Conservation (phyloP, 1,140 invertebrate species). For the Pararge aegeria region DNA sequence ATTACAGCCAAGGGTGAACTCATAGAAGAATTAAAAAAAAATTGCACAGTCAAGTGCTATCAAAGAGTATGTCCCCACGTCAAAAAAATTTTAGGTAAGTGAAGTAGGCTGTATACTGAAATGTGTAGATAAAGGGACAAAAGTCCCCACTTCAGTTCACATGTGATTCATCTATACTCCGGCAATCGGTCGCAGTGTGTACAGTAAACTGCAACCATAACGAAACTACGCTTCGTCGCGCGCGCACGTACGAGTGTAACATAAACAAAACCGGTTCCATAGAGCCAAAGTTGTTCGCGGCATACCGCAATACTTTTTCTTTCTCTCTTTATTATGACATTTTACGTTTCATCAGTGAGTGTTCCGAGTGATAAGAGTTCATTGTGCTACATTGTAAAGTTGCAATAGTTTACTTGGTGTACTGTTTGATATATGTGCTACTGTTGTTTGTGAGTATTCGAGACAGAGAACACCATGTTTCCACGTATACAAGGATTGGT, state of each 20-base stretch:
- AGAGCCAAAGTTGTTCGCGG: constrained; percentile 9
- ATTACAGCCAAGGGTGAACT: too few relatives aligned
- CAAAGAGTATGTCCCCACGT: too few relatives aligned
- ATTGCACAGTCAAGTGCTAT: too few relatives aligned
- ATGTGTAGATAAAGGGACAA: constrained; percentile 39
- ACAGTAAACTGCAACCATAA: constrained; percentile 34
- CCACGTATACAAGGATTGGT: constrained; percentile 69
- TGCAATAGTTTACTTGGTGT: constrained; percentile 35
- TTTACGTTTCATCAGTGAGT: constrained; percentile 32
- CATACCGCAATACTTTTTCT: constrained; percentile 16
- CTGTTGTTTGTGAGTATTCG: constrained; percentile 1
- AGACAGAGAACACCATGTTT: constrained; percentile 51
- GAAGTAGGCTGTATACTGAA: not conserved
- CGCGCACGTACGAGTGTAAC: constrained; percentile 54
- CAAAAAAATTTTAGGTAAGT: too few relatives aligned
- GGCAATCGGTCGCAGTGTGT: constrained; percentile 16
- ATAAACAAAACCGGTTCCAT: constrained; percentile 23
- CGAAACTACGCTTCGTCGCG: constrained; percentile 40
- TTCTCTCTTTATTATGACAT: constrained; percentile 25
- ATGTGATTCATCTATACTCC: constrained; percentile 36
- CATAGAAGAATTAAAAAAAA: too few relatives aligned
- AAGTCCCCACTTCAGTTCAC: constrained; percentile 36
- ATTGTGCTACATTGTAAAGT: constrained; percentile 33
- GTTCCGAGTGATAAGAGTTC: constrained; percentile 40
- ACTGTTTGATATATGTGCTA: constrained; percentile 30